Conservation (phyloP, 2,797 vertebrate genomes). For the Schizopygopsis malacanthus region DNA sequence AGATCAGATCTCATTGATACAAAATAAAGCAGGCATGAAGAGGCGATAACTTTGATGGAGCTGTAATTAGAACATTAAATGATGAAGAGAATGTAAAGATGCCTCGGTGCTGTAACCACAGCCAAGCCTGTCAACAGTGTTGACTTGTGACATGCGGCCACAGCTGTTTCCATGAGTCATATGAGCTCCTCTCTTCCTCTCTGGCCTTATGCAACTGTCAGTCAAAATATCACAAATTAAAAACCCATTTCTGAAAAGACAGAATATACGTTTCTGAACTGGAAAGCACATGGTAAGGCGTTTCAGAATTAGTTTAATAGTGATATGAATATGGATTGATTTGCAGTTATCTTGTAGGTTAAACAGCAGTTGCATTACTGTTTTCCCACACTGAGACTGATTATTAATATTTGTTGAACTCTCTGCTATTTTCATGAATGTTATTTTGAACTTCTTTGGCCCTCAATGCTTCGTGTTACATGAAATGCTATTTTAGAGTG, state of each 20-base stretch:
- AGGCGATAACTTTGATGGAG: background rate
- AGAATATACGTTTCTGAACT: background rate
- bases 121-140: conserved; percentile 6
- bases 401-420: background rate
- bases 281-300: background rate
- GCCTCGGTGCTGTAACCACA: background rate
- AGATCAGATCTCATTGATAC: background rate
- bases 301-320: background rate
- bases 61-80: background rate
- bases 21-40: background rate
- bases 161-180: conserved; percentile 60
- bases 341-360: background rate
- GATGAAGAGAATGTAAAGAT: background rate
- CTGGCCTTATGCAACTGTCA: conserved; percentile 68
- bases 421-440: background rate
- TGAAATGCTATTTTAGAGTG: background rate
- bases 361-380: background rate
- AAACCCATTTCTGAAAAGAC: background rate
- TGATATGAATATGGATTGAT: background rate
- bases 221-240: background rate
- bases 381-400: background rate
- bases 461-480: background rate
- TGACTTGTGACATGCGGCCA: conserved; percentile 16
- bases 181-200: conserved; percentile 54
- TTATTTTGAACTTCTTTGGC: background rate